Conservation (phyloP, 2,797 vertebrate species). For the Sebastolobus altivelis region DNA sequence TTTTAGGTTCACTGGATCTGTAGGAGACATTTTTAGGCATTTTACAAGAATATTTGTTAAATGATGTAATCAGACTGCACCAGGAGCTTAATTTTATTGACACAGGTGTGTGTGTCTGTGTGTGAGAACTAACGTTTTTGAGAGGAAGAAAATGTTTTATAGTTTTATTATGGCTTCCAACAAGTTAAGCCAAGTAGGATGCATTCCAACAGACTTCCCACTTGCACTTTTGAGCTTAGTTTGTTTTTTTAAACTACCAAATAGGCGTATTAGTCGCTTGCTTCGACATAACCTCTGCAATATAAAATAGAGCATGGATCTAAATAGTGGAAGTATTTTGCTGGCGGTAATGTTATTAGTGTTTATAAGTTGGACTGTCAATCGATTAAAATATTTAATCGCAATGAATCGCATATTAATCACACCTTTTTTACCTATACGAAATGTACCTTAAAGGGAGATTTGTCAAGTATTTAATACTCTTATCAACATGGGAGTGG, state of each 20-base stretch:
- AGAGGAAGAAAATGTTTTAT: not conserved
- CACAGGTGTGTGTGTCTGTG: constrained; percentile 40
- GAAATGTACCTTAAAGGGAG: no score
- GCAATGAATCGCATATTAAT: no score
- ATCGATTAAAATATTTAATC: no score
- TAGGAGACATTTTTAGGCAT: constrained; percentile 10
- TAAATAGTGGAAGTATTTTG: no score
- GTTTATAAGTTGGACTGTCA: no score
- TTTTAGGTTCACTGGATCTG: constrained; percentile 20
- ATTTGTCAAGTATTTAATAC: no score
- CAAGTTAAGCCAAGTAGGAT: not conserved
- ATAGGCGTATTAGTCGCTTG: no score
- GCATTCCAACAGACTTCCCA: not conserved
- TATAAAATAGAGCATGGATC: no score
- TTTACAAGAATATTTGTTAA: constrained; percentile 14
- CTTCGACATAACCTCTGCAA: no score
- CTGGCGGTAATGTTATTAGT: no score
- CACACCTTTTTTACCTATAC: no score
- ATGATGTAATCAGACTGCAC: constrained; percentile 18
- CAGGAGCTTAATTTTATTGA: constrained; percentile 15
- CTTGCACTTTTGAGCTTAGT: not conserved
- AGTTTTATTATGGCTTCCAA: not conserved
- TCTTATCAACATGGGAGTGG: rapidly evolving
- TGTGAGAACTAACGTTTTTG: not conserved
- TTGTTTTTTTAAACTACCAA: no score